Base-by-base conservation (phyloP, 2,113 vertebrate genomes). In the Leuciscus idus region DNA sequence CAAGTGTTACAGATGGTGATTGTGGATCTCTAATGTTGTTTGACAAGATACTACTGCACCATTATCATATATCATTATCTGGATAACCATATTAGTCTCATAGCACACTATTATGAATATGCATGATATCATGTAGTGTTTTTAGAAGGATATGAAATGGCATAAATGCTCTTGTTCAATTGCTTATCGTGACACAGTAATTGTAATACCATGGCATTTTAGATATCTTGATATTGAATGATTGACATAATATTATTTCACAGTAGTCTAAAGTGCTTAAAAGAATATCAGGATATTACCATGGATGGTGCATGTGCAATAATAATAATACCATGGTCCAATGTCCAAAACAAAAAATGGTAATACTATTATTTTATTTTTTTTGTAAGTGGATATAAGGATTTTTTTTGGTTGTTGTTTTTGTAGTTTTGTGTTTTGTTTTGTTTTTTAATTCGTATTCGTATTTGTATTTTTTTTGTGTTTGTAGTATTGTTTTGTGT, bases 81-180 rank as follows among this genome's bases (percentile, higher is more conserved):
- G 39, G 21, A 89, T 87, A 77, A 87, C 36, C 82, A 72, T 88
- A 86, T 81, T 86, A 15, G 26, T 28, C 23, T 89, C 75, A 85
- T 85, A 85, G 75, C 64, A 83, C n/a, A 52, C 19, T 11, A 17
- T 4, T 81, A 81, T 90, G 77, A 91, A 88, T 91, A 83, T 90
- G 84, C 74, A 72, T 84, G 73, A 84, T 81, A 78, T 30, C 66
- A 50, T 19, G 36, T 72, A 75, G 81, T 91, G 91, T 90, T 90
- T 90, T 68, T 78, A 89, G 89, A 92, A 90, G 88, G 89, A 85
- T 85, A 23, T 90, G 91, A 93, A 92, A 93, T 89, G 86, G 62
- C 33, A 11, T 39, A 72, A 72, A 12, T 26, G 59, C 55, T 57
- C 55, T 57, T 57, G 55, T 57, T 57, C 6, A 57, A 57, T 21